Evolutionary conservation across 2,888 invertebrate genomes (phyloP).

Genomic region (Palloptera scutellata): DNA sequence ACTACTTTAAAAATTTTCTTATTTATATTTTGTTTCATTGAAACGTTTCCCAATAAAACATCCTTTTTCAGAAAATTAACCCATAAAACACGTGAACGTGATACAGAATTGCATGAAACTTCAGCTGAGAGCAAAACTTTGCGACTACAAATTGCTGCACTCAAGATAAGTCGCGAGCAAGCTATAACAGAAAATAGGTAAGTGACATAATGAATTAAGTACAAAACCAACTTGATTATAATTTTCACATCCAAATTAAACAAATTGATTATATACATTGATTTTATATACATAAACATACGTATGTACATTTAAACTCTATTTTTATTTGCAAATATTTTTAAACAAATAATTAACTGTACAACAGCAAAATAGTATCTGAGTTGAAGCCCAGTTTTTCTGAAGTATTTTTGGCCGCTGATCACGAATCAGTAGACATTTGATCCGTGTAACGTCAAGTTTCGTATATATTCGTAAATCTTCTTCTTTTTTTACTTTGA

Average conservation of each 20-base stretch:
- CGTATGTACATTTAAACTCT: neutral
- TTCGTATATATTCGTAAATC: too few relatives aligned
- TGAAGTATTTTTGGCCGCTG: too few relatives aligned
- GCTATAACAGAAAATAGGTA: constrained; percentile 62
- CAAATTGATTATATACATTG: too few relatives aligned
- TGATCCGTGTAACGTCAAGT: too few relatives aligned
- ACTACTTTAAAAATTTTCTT: too few relatives aligned
- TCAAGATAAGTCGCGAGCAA: constrained; percentile 60
- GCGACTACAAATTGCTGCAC: constrained; percentile 57
- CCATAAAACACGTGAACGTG: constrained; percentile 52
- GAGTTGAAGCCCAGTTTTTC: too few relatives aligned
- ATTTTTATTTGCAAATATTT: neutral
- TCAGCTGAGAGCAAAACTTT: constrained; percentile 60
- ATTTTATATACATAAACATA: too few relatives aligned
- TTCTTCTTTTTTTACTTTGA: too few relatives aligned
- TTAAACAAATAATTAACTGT: neutral
- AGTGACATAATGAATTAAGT: constrained; percentile 30
- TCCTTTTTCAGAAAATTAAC: constrained; percentile 49
- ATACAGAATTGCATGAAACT: constrained; percentile 57
- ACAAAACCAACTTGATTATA: too few relatives aligned
- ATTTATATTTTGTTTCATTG: neutral
- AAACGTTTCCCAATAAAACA: too few relatives aligned
- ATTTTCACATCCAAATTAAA: too few relatives aligned
- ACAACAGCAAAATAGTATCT: constrained; percentile 10
- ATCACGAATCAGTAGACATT: too few relatives aligned